These are phyloP conservation scores for Tretioscincus oriximinensis DNA, from an alignment of 2,113 vertebrate species.

Conservation along the genomic window DNA sequence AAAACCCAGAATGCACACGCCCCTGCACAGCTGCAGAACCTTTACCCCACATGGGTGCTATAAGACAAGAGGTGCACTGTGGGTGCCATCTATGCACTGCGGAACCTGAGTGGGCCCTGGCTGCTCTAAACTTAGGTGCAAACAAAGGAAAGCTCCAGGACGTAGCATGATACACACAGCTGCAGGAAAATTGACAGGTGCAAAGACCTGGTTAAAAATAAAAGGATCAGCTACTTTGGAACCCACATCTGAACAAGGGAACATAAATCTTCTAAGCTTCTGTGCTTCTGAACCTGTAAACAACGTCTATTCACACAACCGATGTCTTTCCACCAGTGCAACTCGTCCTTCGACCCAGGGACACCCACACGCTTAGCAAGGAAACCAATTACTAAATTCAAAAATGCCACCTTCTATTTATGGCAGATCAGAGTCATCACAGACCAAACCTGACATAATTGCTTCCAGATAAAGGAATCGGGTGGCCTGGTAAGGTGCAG, in stretches of 20 bases:
- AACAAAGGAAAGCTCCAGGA: neutral
- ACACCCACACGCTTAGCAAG: accelerated
- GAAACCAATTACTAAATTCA: neutral
- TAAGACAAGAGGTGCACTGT: no score
- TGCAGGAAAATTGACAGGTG: neutral
- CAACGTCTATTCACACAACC: neutral
- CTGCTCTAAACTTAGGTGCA: neutral
- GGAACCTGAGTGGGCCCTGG: neutral
- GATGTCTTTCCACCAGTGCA: accelerated
- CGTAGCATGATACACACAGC: no score
- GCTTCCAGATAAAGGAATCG: neutral
- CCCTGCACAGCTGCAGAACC: no score
- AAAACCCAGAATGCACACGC: no score
- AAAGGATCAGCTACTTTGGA: neutral
- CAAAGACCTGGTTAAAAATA: neutral
- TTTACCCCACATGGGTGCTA: no score
- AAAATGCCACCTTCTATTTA: slow-evolving; percentile 7
- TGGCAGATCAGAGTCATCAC: neutral
- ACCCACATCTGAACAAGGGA: no score
- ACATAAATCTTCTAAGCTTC: no score
- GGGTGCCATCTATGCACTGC: no score
- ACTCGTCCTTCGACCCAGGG: neutral
- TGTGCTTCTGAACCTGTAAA: no score
- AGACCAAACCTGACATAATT: slow-evolving; percentile 25
- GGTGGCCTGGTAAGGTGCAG: slow-evolving; percentile 19